phyloP scores from a whole-genome alignment of 2,888 invertebrate species.

The Ctena decussata region DNA sequence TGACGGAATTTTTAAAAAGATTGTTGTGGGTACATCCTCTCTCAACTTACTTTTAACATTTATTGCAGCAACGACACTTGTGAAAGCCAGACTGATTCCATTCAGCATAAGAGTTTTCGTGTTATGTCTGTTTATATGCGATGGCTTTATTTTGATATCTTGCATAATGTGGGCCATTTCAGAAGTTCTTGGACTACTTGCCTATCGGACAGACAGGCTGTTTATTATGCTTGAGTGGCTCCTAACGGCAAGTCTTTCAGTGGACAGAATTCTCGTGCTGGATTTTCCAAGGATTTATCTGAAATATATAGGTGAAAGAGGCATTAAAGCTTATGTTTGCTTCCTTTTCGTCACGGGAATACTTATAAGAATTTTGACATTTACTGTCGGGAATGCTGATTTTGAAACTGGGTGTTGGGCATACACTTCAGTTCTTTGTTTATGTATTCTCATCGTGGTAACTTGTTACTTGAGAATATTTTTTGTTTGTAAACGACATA shows the following conservation, averaged over 20 bases:
- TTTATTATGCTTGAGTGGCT: background rate
- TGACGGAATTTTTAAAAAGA: background rate
- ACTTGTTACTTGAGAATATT: background rate
- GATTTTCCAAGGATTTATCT: background rate
- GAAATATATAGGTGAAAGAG: background rate
- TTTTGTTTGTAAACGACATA: background rate
- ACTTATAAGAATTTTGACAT: background rate
- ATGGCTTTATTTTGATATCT: background rate
- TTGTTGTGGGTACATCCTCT: background rate
- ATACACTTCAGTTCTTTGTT: background rate
- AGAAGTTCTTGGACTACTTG: background rate
- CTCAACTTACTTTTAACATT: background rate
- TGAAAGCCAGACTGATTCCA: background rate
- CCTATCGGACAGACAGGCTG: background rate
- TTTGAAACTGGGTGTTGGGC: background rate
- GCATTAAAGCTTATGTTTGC: background rate
- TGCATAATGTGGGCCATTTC: background rate
- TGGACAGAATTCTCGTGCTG: background rate
- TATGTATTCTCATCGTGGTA: background rate
- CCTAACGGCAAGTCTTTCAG: background rate
- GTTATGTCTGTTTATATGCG: background rate
- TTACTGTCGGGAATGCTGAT: background rate
- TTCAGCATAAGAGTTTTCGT: background rate
- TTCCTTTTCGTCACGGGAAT: background rate
- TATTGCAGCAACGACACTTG: background rate